A percentile compares a stretch with the other conserved stretches of the same genome.
phyloP scores from a whole-genome alignment of 2,888 invertebrate genomes.

The Brachylomia viminalis region DNA sequence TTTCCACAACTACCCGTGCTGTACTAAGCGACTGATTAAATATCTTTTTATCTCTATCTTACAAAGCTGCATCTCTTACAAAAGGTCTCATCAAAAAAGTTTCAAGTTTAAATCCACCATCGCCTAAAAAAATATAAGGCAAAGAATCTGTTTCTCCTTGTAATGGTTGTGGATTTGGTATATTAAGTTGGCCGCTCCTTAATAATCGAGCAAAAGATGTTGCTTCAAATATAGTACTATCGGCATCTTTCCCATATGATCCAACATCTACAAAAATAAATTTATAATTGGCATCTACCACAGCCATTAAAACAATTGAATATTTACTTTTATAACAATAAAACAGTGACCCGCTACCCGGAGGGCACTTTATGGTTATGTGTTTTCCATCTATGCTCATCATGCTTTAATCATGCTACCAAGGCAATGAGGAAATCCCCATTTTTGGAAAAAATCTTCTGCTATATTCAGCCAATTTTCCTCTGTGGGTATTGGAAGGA shows the following conservation, averaged over 20 bases:
- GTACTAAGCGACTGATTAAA: constrained; percentile 48
- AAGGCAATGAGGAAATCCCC: not conserved
- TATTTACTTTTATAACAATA: constrained; percentile 11
- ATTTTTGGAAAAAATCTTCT: constrained; percentile 1
- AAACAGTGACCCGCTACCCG: constrained; percentile 13
- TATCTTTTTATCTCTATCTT: constrained; percentile 16
- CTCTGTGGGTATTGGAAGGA: not conserved
- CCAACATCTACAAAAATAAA: constrained; percentile 7
- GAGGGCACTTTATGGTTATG: not conserved
- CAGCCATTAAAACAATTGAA: constrained; percentile 8
- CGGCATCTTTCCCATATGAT: constrained; percentile 8
- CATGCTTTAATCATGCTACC: too few species aligned
- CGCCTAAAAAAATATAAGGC: constrained; percentile 38
- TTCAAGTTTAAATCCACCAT: constrained; percentile 45
- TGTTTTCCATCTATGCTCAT: not conserved
- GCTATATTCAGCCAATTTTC: not conserved
- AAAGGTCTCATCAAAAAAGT: constrained; percentile 55
- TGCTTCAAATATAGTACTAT: constrained; percentile 36
- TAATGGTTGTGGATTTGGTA: constrained; percentile 38
- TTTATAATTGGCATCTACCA: constrained; percentile 7
- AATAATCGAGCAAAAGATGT: constrained; percentile 23
- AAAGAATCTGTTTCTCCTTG: constrained; percentile 31
- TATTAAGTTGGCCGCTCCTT: constrained; percentile 32
- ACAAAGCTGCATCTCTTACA: constrained; percentile 45
- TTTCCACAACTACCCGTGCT: not conserved